Percentiles rank a stretch among this genome's conserved stretches.
Evolutionary conservation across 2,113 vertebrate genomes (phyloP).

Genomic region (Phoenicopterus ruber): DNA sequence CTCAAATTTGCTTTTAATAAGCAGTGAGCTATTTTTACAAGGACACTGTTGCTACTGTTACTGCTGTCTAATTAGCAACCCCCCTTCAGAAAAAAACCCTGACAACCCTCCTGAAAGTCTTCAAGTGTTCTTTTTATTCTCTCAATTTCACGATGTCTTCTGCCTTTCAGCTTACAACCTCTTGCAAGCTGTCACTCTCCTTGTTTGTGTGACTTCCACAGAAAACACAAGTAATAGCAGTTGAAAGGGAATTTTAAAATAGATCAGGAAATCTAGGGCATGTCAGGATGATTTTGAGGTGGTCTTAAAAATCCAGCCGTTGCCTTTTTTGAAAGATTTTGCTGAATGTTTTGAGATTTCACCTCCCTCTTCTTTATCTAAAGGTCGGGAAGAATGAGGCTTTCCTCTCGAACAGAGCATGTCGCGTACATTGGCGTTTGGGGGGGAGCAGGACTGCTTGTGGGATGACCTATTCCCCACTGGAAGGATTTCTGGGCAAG

Average conservation of each 20-base stretch:
- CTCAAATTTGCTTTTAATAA: not conserved
- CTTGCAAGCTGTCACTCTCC: not conserved
- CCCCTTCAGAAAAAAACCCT: not conserved
- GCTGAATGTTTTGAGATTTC: not conserved
- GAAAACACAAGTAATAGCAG: not conserved
- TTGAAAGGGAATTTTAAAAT: conserved; percentile 29
- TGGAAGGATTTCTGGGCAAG: not conserved
- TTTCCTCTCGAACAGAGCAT: not conserved
- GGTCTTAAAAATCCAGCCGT: not conserved
- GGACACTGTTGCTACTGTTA: not conserved
- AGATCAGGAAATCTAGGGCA: not conserved
- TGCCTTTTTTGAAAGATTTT: not conserved
- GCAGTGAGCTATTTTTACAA: not conserved
- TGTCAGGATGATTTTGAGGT: not conserved
- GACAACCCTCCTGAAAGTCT: not conserved
- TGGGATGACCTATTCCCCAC: not conserved
- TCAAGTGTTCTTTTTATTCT: not conserved
- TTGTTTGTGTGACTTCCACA: not conserved
- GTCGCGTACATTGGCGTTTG: not conserved
- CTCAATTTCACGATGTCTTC: not conserved
- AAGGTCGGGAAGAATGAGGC: not conserved
- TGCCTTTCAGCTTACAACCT: not conserved
- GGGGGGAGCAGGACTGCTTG: not conserved
- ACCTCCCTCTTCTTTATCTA: not conserved
- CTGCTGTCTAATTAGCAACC: not conserved